A percentile compares a stretch with the other conserved stretches of the same genome.
These are phyloP conservation scores for Adelognathus sp. DNA, from an alignment of 2,888 invertebrate genomes.

Conservation along the genomic window DNA sequence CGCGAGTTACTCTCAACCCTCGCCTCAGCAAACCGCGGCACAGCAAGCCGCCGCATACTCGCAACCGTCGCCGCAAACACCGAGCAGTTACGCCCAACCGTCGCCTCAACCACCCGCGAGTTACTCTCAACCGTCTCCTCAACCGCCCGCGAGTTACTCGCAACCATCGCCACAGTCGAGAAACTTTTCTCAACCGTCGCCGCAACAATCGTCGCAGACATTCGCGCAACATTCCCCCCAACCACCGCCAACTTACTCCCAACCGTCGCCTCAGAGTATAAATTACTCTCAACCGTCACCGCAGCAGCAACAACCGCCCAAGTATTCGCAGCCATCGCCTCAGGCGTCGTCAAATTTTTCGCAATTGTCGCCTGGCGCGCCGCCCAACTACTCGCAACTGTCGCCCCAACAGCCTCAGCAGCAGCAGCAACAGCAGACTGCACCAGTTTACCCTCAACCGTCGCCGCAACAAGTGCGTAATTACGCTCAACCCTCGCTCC, in stretches of 20 bases:
- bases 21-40: constrained; percentile 64
- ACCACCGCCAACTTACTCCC: constrained; percentile 79
- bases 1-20: constrained; percentile 64
- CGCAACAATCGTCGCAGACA: constrained; percentile 64
- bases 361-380: constrained; percentile 67
- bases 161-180: constrained; percentile 63
- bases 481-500: constrained; percentile 61
- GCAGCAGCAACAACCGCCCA: constrained; percentile 78
- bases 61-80: constrained; percentile 68
- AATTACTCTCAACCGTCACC: constrained; percentile 76
- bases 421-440: constrained; percentile 72
- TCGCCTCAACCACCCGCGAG: constrained; percentile 63
- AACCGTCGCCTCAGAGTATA: constrained; percentile 74
- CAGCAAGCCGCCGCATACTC: constrained; percentile 63
- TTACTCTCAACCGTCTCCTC: constrained; percentile 67
- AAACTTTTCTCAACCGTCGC: constrained; percentile 65
- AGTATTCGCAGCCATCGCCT: constrained; percentile 74
- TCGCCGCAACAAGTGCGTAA: constrained; percentile 62
- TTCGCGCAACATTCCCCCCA: constrained; percentile 72
- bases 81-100: constrained; percentile 67
- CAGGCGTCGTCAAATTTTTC: constrained; percentile 75
- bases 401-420: constrained; percentile 82
- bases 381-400: constrained; percentile 81
- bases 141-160: constrained; percentile 72
- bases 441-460: constrained; percentile 69